Conservation (phyloP, 2,113 vertebrate species). For the Heterochromis multidens region DNA sequence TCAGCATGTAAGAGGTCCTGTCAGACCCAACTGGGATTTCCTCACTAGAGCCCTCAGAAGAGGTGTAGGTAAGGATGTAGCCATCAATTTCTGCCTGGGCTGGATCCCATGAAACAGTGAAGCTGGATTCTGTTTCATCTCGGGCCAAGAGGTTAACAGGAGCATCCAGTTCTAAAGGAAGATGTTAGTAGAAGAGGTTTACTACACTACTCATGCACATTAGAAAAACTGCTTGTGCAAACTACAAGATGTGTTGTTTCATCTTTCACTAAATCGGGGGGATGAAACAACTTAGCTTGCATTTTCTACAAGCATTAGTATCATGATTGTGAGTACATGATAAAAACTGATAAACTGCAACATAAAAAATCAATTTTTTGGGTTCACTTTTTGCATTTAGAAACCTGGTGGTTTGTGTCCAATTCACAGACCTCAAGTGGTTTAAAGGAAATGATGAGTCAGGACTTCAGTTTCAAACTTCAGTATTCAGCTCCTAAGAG, state of each 20-base stretch:
- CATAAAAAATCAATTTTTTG: background rate
- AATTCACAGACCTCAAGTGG: background rate
- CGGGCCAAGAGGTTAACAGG: conserved; percentile 47
- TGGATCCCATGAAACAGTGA: conserved; percentile 71
- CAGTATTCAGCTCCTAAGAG: background rate
- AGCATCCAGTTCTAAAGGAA: conserved; percentile 51
- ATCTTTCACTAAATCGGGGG: background rate
- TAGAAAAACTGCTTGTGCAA: background rate
- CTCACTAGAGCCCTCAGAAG: conserved; percentile 64
- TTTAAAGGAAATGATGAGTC: background rate
- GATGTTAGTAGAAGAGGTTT: conserved; percentile 27
- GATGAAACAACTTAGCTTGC: background rate
- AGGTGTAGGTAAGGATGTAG: conserved; percentile 78
- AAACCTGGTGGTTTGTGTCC: background rate
- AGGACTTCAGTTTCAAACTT: background rate
- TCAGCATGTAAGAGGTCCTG: conserved; percentile 59
- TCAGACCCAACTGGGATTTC: conserved; percentile 71
- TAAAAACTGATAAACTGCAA: background rate
- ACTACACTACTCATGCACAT: conserved; percentile 16
- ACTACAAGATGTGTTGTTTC: conserved; percentile 9
- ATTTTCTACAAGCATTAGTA: background rate
- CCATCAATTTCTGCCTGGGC: conserved; percentile 73
- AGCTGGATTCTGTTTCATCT: conserved; percentile 72
- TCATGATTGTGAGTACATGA: background rate
- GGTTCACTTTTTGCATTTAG: background rate